Evolutionary conservation across 2,888 invertebrate species (phyloP), one percentile per base, ranked within the genome.

Genomic region (Rhodophaea formosa): DNA sequence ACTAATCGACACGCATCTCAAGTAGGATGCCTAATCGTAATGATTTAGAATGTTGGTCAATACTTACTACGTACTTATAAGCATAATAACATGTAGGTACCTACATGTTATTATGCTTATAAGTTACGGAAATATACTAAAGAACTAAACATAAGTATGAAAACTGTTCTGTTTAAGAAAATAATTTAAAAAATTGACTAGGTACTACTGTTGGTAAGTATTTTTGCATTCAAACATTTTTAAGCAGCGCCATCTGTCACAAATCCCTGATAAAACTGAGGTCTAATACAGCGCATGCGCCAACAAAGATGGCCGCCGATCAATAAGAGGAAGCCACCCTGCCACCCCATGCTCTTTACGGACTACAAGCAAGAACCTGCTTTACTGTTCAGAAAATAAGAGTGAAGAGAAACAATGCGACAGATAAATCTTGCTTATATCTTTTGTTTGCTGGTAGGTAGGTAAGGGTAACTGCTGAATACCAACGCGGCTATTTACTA

Each of bases 261-360:
- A 58, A 67, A 60, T 65, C 55, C 47, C n/a, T 57, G 72, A 69
- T 70, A 77, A 75, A 73, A 68, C 47, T 51, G 46, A 57, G 55
- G 32, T 49, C 59, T 10, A 7, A 7, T 17, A 72, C 58, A 58
- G 74, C 86, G 88, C 90, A 82, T 81, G 88, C 80, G 82, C 72
- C 70, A 77, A 76, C 80, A 87, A 86, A 71, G 15, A 90, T 90
- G 90, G 90, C 89, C 71, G 84, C 75, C 81, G 77, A 90, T 90
- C 90, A 84, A 90, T 90, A 89, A 70, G 59, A 66, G 63, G 69
- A 72, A 71, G 68, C 87, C 88, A 84, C 88, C 88, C 86, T 72
- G 60, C 79, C 77, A 83, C 84, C 87, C 79, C 72, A 73, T 68
- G 65, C 64, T 70, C 67, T 70, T 65, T 66, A 53, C 62, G 67